Evolutionary conservation across 2,797 vertebrate genomes (phyloP).

Genomic region (Lithobates pipiens): DNA sequence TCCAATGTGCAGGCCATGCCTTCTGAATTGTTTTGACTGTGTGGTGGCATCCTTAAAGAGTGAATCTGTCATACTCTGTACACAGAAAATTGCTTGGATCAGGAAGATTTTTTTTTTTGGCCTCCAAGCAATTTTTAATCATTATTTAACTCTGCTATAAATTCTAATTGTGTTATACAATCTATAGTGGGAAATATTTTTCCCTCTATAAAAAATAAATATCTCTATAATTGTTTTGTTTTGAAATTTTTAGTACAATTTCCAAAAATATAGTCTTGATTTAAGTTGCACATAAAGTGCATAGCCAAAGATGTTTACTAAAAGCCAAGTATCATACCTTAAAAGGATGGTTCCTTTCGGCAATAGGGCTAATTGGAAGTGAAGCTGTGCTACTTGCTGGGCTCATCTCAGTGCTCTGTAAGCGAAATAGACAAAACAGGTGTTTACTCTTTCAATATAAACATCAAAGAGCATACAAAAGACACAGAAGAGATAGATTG

Average conservation of each 20-base stretch:
- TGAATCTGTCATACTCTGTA: too few species aligned
- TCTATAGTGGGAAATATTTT: neutral
- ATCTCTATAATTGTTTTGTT: neutral
- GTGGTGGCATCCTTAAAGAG: too few species aligned
- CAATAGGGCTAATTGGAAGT: conserved; percentile 93
- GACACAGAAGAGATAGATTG: neutral
- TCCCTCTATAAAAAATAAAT: neutral
- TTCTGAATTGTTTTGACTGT: too few species aligned
- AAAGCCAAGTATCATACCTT: conserved; percentile 81
- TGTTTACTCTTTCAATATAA: conserved; percentile 20
- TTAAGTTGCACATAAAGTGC: neutral
- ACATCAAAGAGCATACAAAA: conserved; percentile 16
- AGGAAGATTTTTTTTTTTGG: too few species aligned
- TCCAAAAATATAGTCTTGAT: neutral
- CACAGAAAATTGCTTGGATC: too few species aligned
- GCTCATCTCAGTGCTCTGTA: conserved; percentile 92
- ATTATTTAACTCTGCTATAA: neutral
- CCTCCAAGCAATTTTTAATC: neutral
- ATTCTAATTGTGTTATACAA: neutral
- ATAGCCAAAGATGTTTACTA: neutral
- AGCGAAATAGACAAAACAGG: conserved; percentile 60
- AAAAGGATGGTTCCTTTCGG: conserved; percentile 87
- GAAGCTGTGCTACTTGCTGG: conserved; percentile 92
- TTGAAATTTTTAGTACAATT: neutral
- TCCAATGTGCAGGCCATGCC: too few species aligned